A percentile compares a stretch with the other conserved stretches of the same genome.
Conservation (phyloP, 2,888 invertebrate species). For the Pseudolycoriella hygida region DNA sequence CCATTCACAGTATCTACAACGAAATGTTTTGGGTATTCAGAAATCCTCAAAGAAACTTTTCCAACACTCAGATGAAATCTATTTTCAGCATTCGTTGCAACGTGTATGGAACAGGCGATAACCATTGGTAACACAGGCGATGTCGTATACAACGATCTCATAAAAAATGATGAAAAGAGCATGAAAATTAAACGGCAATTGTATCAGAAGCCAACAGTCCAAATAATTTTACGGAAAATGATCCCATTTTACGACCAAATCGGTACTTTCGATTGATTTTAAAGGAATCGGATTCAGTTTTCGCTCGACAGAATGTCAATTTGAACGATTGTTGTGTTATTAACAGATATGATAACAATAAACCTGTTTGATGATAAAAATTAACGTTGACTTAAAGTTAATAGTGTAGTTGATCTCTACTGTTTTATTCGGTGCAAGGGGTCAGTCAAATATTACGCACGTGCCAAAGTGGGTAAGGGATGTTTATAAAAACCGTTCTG, state of each 20-base stretch:
- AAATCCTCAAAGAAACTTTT: too few species aligned
- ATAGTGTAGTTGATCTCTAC: too few species aligned
- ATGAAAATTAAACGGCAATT: not conserved
- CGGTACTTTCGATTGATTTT: slow-evolving; percentile 1
- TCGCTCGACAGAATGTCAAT: too few species aligned
- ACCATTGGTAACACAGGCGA: not conserved
- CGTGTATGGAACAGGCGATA: not conserved
- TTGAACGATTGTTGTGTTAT: too few species aligned
- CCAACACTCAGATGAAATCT: not conserved
- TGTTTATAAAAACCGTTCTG: too few species aligned
- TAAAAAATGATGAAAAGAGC: not conserved
- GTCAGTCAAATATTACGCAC: too few species aligned
- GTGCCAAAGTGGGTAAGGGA: too few species aligned
- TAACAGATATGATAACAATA: too few species aligned
- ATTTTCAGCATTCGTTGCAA: not conserved
- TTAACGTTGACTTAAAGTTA: too few species aligned
- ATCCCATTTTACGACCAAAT: slow-evolving; percentile 1
- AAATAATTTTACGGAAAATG: not conserved
- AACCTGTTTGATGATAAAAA: too few species aligned
- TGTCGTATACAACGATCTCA: not conserved
- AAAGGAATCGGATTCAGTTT: too few species aligned
- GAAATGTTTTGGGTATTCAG: slow-evolving; percentile 1
- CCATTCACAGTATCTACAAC: not conserved
- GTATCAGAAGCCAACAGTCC: not conserved
- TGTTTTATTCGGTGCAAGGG: too few species aligned